Evolutionary conservation across 2,113 vertebrate species (phyloP).

Genomic region (Neomonachus schauinslandi): DNA sequence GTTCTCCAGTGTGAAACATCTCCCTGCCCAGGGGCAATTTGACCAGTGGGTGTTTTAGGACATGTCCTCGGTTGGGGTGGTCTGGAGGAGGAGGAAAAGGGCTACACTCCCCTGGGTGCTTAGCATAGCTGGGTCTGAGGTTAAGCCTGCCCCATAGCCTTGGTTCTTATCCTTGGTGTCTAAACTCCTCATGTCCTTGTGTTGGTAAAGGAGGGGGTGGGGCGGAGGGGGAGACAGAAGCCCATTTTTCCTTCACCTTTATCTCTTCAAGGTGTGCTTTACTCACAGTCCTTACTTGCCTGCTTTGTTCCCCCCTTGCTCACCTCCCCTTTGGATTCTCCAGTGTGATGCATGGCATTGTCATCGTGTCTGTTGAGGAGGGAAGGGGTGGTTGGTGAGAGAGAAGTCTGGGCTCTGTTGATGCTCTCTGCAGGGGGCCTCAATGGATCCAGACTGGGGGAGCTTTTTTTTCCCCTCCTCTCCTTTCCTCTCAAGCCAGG

Average conservation of each 20-base stretch:
- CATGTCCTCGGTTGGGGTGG: not conserved
- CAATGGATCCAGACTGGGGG: not conserved
- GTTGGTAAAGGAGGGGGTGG: not conserved
- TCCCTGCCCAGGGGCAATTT: not conserved
- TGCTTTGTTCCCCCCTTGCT: not conserved
- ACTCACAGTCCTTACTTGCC: not conserved
- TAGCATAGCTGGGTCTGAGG: not conserved
- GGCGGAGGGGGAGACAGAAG: not conserved
- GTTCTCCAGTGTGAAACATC: not conserved
- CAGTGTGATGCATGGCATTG: not conserved
- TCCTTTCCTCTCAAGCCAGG: conserved; percentile 44
- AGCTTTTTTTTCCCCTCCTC: not conserved
- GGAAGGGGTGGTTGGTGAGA: not conserved
- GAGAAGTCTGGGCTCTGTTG: not conserved
- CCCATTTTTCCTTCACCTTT: not conserved
- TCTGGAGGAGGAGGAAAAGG: conserved; percentile 23
- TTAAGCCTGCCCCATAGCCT: not conserved
- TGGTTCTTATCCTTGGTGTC: not conserved
- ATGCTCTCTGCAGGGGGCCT: not conserved
- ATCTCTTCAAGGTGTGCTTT: not conserved
- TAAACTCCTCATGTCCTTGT: not conserved
- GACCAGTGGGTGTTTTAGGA: not conserved
- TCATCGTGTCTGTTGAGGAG: not conserved
- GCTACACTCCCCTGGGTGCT: not conserved
- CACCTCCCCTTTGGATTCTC: not conserved